These are phyloP conservation scores for Aporophyla lueneburgensis DNA, from an alignment of 2,888 invertebrate species.

Conservation along the genomic window DNA sequence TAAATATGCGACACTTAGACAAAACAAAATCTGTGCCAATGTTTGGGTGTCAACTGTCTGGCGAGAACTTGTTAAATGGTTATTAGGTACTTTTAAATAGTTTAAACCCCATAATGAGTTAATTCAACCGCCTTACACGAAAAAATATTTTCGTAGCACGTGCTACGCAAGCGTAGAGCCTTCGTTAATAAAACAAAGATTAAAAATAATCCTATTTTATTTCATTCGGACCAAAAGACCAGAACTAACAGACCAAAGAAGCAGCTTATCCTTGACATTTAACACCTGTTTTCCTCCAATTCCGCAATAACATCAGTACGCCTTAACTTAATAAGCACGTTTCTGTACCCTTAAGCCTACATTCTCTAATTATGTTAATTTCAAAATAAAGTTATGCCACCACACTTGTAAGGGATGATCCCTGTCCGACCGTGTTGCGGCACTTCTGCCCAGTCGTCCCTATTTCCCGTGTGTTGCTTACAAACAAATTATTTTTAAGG, in stretches of 20 bases:
- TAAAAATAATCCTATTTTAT: not conserved
- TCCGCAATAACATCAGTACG: constrained; percentile 73
- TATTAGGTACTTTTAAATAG: not conserved
- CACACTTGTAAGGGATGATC: constrained; percentile 82
- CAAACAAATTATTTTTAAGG: constrained; percentile 71
- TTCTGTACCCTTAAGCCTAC: constrained; percentile 77
- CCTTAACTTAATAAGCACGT: constrained; percentile 73
- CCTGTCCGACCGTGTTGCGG: constrained; percentile 74
- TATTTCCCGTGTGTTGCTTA: constrained; percentile 71
- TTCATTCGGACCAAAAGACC: not conserved
- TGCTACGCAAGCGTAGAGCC: constrained; percentile 9
- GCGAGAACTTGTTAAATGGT: not conserved
- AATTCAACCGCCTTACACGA: not conserved
- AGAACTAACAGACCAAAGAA: constrained; percentile 19
- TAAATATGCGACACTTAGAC: constrained; percentile 60
- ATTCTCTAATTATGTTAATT: constrained; percentile 88
- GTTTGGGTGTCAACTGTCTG: constrained; percentile 42
- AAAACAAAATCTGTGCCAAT: constrained; percentile 60
- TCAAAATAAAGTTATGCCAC: constrained; percentile 88
- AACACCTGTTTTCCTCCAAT: constrained; percentile 78
- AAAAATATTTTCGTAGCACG: not conserved
- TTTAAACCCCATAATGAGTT: not conserved
- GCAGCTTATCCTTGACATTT: constrained; percentile 67
- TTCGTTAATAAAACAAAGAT: not conserved
- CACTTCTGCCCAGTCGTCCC: constrained; percentile 79